phyloP scores from a whole-genome alignment of 2,888 invertebrate genomes.

The Xanthorhoe designata region DNA sequence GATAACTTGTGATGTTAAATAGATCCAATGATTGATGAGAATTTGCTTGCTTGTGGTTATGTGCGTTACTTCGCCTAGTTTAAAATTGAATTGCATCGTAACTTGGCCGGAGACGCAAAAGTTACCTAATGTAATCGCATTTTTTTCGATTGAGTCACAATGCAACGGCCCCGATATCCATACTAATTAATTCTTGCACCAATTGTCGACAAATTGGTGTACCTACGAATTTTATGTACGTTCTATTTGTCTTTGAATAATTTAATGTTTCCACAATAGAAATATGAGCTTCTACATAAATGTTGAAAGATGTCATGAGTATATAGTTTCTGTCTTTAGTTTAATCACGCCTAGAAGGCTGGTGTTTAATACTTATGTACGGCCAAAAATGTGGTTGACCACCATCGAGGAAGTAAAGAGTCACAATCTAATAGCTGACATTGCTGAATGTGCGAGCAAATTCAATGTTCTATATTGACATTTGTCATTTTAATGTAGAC shows the following conservation, averaged over 20 bases:
- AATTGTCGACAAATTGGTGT: slow-evolving; percentile 38
- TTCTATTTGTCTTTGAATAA: background rate
- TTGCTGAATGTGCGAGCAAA: no score
- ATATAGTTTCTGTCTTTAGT: no score
- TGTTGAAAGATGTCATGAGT: background rate
- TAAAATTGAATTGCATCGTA: background rate
- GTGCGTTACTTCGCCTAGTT: background rate
- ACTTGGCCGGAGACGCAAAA: slow-evolving; percentile 25
- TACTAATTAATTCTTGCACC: slow-evolving; percentile 56
- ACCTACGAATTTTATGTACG: slow-evolving; percentile 4
- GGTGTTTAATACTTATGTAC: no score
- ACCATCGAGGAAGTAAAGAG: no score
- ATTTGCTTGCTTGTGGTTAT: background rate
- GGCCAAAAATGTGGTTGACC: no score
- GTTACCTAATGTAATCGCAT: slow-evolving; percentile 57
- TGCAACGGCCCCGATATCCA: slow-evolving; percentile 46
- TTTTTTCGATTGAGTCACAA: slow-evolving; percentile 64
- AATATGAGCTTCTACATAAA: background rate
- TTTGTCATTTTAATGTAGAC: no score
- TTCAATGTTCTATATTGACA: no score
- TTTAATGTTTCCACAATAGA: background rate
- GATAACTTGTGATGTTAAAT: background rate
- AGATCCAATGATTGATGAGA: background rate
- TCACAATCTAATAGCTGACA: no score
- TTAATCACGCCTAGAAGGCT: no score